Percentiles rank a stretch among this genome's conserved stretches.
Conservation (phyloP, 2,113 vertebrate genomes). For the Actinemys pallida region DNA sequence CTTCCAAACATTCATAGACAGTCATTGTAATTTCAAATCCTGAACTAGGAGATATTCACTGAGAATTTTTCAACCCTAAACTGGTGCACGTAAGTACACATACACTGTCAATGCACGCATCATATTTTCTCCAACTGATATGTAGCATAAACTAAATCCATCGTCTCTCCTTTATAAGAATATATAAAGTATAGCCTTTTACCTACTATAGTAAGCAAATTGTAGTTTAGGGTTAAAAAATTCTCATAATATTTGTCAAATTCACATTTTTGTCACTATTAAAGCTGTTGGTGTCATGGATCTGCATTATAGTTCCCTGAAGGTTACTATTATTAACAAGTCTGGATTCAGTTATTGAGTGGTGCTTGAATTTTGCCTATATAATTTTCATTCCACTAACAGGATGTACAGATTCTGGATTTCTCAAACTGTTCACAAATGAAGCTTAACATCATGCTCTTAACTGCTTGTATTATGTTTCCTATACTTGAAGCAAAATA, state of each 20-base stretch:
- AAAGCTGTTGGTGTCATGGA: slow-evolving; percentile 35
- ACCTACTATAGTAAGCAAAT: not conserved
- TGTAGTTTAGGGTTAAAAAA: not conserved
- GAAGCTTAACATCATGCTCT: slow-evolving; percentile 39
- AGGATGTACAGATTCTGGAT: slow-evolving; percentile 59
- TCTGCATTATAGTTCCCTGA: slow-evolving; percentile 47
- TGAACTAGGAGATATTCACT: not conserved
- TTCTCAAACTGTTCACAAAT: slow-evolving; percentile 57
- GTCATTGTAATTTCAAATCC: not conserved
- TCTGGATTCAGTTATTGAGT: slow-evolving; percentile 63
- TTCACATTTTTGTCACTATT: slow-evolving; percentile 50
- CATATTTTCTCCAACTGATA: not conserved
- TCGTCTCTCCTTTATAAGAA: not conserved
- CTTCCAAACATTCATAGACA: not conserved
- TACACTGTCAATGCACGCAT: not conserved
- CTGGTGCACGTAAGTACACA: not conserved
- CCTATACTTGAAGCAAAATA: slow-evolving; percentile 21
- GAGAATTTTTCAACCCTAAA: not conserved
- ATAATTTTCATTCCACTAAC: slow-evolving; percentile 59
- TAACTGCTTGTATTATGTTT: slow-evolving; percentile 57
- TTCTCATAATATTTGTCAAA: slow-evolving; percentile 28
- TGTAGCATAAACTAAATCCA: not conserved
- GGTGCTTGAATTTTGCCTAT: slow-evolving; percentile 59
- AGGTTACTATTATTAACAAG: slow-evolving; percentile 63
- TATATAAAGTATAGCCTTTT: not conserved